These are phyloP conservation scores for Riptortus pedestris DNA, from an alignment of 1,140 invertebrate species.

Conservation along the genomic window DNA sequence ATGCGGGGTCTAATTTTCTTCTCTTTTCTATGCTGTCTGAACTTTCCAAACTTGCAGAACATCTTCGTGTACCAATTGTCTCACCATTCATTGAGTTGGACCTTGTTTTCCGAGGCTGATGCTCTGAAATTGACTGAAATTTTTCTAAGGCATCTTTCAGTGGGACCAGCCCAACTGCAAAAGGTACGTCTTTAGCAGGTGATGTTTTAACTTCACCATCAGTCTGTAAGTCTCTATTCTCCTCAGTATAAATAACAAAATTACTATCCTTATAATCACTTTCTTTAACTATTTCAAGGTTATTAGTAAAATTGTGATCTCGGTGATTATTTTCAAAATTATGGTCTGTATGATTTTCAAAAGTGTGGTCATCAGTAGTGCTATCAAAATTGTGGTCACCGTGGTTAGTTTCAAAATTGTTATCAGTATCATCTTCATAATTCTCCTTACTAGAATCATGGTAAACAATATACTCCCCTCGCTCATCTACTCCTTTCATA, in stretches of 20 bases:
- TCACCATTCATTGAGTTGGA: conserved; percentile 31
- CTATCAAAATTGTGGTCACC: conserved; percentile 16
- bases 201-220: conserved; percentile 26
- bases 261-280: conserved; percentile 21
- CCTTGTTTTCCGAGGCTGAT: conserved; percentile 42
- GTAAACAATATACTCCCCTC: conserved; percentile 17
- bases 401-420: neutral
- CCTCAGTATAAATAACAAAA: conserved; percentile 13
- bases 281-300: conserved; percentile 31
- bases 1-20: conserved; percentile 8
- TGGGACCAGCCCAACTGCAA: conserved; percentile 41
- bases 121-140: conserved; percentile 41
- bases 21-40: conserved; percentile 19
- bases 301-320: conserved; percentile 14
- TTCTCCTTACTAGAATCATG: neutral
- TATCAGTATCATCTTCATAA: conserved; percentile 1
- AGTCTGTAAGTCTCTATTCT: conserved; percentile 11
- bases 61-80: conserved; percentile 7
- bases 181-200: conserved; percentile 39
- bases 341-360: neutral
- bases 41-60: conserved; percentile 13
- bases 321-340: neutral
- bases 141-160: conserved; percentile 40
- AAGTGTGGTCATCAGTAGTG: conserved; percentile 9
- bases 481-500: conserved; percentile 14